phyloP scores from a whole-genome alignment of 2,888 invertebrate species.

The Ditula angustiorana region DNA sequence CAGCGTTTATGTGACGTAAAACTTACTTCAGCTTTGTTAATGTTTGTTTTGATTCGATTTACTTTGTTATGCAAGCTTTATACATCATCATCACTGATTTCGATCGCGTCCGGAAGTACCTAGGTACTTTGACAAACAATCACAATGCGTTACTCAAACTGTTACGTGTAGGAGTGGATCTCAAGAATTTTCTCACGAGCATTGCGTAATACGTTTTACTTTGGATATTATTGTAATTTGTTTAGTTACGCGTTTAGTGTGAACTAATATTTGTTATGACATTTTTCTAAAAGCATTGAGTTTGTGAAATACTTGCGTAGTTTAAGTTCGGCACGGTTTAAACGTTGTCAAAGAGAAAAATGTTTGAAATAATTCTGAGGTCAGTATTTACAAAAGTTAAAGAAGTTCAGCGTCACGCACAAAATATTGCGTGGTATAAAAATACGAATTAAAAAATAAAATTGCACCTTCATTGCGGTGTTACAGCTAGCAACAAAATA shows the following conservation, averaged over 20 bases:
- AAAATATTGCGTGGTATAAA: slow-evolving; percentile 22
- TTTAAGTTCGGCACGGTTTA: slow-evolving; percentile 28
- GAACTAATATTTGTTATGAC: slow-evolving; percentile 36
- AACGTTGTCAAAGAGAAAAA: slow-evolving; percentile 16
- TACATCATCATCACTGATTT: slow-evolving; percentile 23
- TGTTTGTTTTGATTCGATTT: slow-evolving; percentile 25
- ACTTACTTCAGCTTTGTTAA: neutral
- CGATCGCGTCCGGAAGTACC: slow-evolving; percentile 38
- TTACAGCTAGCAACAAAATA: no score
- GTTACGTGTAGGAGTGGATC: slow-evolving; percentile 56
- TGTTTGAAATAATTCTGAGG: slow-evolving; percentile 2
- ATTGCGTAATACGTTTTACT: slow-evolving; percentile 54
- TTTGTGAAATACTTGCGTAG: slow-evolving; percentile 33
- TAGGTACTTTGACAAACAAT: slow-evolving; percentile 46
- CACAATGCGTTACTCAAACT: slow-evolving; percentile 46
- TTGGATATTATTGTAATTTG: slow-evolving; percentile 40
- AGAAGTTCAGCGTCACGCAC: neutral
- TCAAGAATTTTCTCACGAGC: slow-evolving; percentile 59
- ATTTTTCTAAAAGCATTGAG: slow-evolving; percentile 12
- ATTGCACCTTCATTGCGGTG: no score
- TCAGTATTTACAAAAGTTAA: slow-evolving; percentile 2
- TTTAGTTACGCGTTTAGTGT: slow-evolving; percentile 41
- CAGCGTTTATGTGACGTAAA: slow-evolving; percentile 15
- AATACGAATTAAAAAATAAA: neutral
- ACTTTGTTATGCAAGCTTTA: slow-evolving; percentile 29